phyloP scores from a whole-genome alignment of 1,140 invertebrate genomes.

The Tetramorium simillimum region DNA sequence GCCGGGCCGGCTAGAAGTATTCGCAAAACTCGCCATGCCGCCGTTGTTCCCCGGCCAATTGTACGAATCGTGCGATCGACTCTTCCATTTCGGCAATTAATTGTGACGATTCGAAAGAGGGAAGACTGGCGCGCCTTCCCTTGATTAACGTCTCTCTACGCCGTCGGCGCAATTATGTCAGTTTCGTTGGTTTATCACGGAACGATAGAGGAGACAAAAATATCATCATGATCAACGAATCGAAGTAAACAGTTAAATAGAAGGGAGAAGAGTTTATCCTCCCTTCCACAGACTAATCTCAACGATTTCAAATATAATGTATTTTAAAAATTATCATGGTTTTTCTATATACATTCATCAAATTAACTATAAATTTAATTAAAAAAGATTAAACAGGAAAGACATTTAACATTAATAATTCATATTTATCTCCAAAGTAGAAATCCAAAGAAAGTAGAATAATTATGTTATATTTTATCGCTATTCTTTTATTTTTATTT shows the following conservation, averaged over 20 bases:
- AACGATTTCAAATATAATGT: background rate
- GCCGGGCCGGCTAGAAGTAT: constrained; percentile 42
- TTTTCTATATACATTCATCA: background rate
- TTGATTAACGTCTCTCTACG: constrained; percentile 35
- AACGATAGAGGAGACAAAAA: background rate
- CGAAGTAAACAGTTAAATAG: background rate
- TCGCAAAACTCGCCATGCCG: constrained; percentile 16
- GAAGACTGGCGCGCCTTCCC: constrained; percentile 27
- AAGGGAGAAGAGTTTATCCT: background rate
- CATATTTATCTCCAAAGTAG: background rate
- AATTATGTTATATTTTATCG: background rate
- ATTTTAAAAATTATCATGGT: background rate
- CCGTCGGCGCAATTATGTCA: constrained; percentile 23
- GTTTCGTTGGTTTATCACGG: constrained; percentile 17
- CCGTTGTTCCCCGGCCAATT: constrained; percentile 45
- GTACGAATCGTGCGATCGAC: constrained; percentile 45
- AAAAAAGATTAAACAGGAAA: background rate
- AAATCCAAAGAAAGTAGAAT: too few species aligned
- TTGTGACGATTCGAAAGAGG: constrained; percentile 46
- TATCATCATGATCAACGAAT: background rate
- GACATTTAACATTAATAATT: background rate
- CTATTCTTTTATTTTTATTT: background rate
- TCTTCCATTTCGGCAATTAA: constrained; percentile 61
- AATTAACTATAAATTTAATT: background rate
- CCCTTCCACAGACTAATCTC: background rate